A percentile compares a stretch with the other conserved stretches of the same genome.
Evolutionary conservation across 2,888 invertebrate genomes (phyloP).

Genomic region (Ectobius pallidus): DNA sequence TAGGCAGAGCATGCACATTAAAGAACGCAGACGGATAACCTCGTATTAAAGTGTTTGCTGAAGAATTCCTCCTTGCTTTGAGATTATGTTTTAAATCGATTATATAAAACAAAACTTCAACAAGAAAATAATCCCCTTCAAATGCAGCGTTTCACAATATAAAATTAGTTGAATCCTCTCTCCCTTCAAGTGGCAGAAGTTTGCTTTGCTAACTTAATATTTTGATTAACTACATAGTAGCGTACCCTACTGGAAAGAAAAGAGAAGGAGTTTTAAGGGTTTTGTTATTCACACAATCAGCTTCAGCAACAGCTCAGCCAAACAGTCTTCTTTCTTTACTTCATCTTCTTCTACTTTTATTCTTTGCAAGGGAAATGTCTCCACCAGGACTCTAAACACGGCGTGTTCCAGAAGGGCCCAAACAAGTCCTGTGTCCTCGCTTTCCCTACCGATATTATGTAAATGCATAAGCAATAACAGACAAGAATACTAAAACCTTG

Average conservation of each 20-base stretch:
- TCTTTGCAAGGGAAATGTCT: neutral
- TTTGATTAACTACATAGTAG: neutral
- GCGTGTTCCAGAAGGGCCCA: too few species aligned
- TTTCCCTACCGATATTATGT: too few species aligned
- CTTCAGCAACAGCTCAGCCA: neutral
- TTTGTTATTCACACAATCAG: neutral
- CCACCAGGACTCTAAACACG: too few species aligned
- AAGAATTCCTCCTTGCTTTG: neutral
- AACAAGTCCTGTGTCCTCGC: too few species aligned
- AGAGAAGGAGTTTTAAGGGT: neutral
- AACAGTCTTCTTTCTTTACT: neutral
- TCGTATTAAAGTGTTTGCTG: neutral
- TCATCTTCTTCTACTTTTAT: neutral
- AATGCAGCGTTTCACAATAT: neutral
- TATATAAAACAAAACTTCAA: neutral
- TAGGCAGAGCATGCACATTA: neutral
- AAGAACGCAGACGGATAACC: neutral
- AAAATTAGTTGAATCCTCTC: neutral
- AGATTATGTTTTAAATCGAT: conserved; percentile 6
- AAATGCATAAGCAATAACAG: too few species aligned
- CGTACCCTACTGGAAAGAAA: neutral
- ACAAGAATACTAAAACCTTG: too few species aligned
- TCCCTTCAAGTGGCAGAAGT: neutral
- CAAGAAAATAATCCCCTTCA: neutral
- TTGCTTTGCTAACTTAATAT: conserved; percentile 10